Percentiles rank a stretch among this genome's conserved stretches.
Conservation (phyloP, 2,797 vertebrate genomes). For the Macrochelys suwanniensis region DNA sequence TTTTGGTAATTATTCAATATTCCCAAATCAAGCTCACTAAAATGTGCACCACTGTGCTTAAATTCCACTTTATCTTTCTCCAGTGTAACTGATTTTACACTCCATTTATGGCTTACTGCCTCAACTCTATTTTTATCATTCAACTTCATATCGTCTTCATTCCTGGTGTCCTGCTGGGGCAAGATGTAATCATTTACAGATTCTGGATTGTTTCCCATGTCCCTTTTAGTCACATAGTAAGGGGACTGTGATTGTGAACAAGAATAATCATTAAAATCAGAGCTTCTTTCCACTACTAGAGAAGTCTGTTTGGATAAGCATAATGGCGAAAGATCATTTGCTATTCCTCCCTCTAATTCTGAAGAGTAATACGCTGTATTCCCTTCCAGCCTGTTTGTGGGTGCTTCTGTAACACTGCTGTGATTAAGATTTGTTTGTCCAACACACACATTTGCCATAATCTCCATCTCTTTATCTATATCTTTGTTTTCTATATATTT, state of each 20-base stretch:
- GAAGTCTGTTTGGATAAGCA: neutral
- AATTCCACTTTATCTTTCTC: neutral
- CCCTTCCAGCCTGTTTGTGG: neutral
- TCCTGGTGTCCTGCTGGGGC: neutral
- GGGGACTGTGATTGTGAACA: no score
- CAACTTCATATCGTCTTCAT: neutral
- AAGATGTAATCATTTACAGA: no score
- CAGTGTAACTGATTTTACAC: no score
- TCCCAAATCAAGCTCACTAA: neutral
- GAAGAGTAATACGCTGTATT: accelerated
- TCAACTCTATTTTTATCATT: neutral
- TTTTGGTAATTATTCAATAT: no score
- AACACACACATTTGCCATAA: neutral
- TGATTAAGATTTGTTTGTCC: neutral
- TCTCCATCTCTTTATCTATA: no score
- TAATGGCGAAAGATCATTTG: neutral
- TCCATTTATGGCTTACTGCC: no score
- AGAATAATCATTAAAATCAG: no score
- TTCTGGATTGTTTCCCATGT: neutral
- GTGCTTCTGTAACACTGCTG: no score
- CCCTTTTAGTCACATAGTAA: neutral
- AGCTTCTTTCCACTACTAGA: neutral
- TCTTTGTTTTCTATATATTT: neutral
- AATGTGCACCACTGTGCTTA: no score
- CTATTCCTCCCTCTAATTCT: neutral